These are phyloP conservation scores for Thereva unica DNA, from an alignment of 2,888 invertebrate species.

Conservation along the genomic window DNA sequence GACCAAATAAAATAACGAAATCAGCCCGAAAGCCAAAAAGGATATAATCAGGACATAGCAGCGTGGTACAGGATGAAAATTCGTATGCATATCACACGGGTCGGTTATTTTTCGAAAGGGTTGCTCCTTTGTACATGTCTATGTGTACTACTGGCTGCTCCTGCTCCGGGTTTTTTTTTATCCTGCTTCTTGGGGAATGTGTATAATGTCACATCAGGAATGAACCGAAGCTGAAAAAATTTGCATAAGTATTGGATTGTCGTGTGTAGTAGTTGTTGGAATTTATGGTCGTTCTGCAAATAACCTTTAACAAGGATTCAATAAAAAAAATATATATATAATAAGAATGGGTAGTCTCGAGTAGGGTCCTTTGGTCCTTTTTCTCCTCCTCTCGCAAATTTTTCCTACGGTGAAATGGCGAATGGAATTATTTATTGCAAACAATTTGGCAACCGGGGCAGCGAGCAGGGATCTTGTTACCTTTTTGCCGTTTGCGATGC, in stretches of 20 bases:
- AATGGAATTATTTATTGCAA: conserved; percentile 34
- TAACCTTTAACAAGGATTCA: conserved; percentile 41
- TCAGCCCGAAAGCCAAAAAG: conserved; percentile 24
- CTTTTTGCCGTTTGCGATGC: conserved; percentile 16
- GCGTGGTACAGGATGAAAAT: conserved; percentile 36
- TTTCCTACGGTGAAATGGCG: not conserved
- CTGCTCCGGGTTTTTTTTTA: conserved; percentile 1
- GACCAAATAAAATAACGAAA: conserved; percentile 38
- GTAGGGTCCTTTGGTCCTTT: conserved; percentile 7
- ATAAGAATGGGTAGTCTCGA: conserved; percentile 35
- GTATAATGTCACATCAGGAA: conserved; percentile 26
- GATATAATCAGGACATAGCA: conserved; percentile 34
- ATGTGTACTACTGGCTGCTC: not conserved
- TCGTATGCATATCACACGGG: conserved; percentile 43
- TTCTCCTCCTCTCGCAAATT: not conserved
- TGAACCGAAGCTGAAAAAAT: conserved; percentile 27
- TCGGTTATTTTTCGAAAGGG: conserved; percentile 43
- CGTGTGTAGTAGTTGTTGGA: conserved; percentile 32
- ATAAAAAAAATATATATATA: conserved; percentile 39
- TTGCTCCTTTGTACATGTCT: conserved; percentile 37
- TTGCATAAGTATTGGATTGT: conserved; percentile 38
- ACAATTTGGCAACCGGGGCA: conserved; percentile 23
- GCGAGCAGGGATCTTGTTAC: conserved; percentile 31
- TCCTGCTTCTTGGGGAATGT: conserved; percentile 9
- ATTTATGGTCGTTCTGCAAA: conserved; percentile 39